Base-by-base conservation (phyloP, 2,888 invertebrate species). In the Rhamphomyia laevipes region DNA sequence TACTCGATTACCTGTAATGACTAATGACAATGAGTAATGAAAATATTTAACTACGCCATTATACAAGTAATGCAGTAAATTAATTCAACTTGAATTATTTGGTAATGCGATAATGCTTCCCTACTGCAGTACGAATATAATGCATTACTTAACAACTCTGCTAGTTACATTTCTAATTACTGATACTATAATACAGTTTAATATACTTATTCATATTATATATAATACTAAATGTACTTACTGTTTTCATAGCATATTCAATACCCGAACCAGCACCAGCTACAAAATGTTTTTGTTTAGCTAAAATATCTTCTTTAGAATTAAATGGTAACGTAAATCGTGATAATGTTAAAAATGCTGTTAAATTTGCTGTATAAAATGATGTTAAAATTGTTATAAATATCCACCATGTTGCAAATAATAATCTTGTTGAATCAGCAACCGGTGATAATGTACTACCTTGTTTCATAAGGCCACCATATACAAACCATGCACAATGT, bases 331-430 rank as follows among this genome's bases (percentile, higher is more conserved):
- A 72, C 0, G 88, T 88, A 58, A 90, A 89, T 64, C 84, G 82
- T 7, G 89, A 89, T 16, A 89, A 71, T 0, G 91, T 91, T 46
- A 92, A 74, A 63, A 90, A 91, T 13, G 91, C 91, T 0, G 91
- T 91, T 61, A 92, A 73, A 68, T 91, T 91, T 10, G 91, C 91
- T 3, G 91, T 92, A 68, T 92, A 92, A 68, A 90, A 91, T 12
- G 90, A 86, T 1, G 90, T 89, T 43, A 91, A 71, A 46, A 91
- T 79, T 35, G 87, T 86, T 57, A 90, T 87, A 65, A 89, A 91
- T 52, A 92, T 77, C 91, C 91, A 91, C 91, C 91, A 91, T 0
- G 88, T 88, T 11, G 89, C 87, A 67, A 91, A 90, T 10, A 90
- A 73, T 35, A 91, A 73, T 46, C 91, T 76, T 0, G 88, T 84